Conservation (phyloP, 2,888 invertebrate genomes). For the Taphrorychus bicolor region DNA sequence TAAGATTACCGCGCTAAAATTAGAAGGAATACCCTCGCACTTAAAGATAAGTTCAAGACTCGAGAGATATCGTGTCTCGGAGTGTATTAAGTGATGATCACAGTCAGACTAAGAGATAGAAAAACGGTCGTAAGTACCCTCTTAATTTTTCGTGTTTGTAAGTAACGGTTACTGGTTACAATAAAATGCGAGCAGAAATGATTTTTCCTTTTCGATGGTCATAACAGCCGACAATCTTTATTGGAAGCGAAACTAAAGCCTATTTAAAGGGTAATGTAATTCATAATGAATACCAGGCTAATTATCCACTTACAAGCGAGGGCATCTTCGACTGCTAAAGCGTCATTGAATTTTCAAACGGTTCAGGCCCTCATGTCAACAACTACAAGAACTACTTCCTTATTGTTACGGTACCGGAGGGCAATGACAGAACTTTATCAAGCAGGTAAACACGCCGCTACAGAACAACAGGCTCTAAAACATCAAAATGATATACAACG, state of each 20-base stretch:
- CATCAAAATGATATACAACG: conserved; percentile 11
- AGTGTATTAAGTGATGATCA: neutral
- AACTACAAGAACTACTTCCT: neutral
- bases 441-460: conserved; percentile 8
- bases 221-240: neutral
- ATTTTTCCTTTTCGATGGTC: neutral
- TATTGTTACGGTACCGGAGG: neutral
- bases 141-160: neutral
- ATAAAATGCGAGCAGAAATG: neutral
- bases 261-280: neutral
- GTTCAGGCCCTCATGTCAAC: neutral
- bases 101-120: neutral
- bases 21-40: neutral
- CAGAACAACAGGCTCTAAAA: conserved; percentile 12
- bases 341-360: no score
- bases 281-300: neutral
- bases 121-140: neutral
- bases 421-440: conserved; percentile 5
- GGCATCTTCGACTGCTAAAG: no score
- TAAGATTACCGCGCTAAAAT: conserved; percentile 7
- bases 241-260: neutral
- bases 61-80: neutral
- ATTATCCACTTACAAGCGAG: neutral
- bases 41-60: neutral
- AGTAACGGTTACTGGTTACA: neutral